Conservation (phyloP, 2,888 invertebrate species). For the Cremastinae sp. region DNA sequence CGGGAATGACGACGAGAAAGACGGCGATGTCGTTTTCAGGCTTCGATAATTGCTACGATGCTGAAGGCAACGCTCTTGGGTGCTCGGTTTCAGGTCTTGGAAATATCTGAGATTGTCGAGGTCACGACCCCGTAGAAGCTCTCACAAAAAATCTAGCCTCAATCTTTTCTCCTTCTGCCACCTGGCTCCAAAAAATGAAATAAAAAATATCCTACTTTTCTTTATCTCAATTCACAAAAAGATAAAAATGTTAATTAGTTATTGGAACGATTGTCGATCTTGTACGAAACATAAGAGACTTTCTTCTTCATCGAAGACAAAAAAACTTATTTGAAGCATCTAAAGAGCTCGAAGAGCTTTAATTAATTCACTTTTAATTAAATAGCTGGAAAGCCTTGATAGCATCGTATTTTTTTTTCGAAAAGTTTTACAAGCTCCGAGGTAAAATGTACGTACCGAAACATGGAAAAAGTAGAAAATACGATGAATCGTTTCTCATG, state of each 20-base stretch:
- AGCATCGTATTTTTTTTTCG: no score
- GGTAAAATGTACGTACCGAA: no score
- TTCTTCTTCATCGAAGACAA: no score
- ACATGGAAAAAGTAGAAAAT: no score
- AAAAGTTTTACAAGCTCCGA: no score
- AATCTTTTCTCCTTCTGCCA: not conserved
- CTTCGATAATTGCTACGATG: slow-evolving; percentile 54
- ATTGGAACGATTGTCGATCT: no score
- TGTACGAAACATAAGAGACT: no score
- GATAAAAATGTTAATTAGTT: not conserved
- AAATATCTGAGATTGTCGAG: slow-evolving; percentile 44
- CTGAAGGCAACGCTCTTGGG: slow-evolving; percentile 36
- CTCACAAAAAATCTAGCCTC: not conserved
- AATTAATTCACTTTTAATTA: no score
- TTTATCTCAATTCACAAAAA: slow-evolving; percentile 29
- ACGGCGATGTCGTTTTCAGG: slow-evolving; percentile 52
- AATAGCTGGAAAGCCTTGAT: no score
- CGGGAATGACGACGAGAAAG: slow-evolving; percentile 36
- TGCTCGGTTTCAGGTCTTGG: slow-evolving; percentile 16
- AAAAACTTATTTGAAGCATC: no score
- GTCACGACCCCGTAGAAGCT: slow-evolving; percentile 28
- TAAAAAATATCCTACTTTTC: slow-evolving; percentile 10
- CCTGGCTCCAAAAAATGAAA: not conserved
- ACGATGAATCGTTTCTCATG: not conserved
- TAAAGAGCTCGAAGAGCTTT: no score